These are phyloP conservation scores for Spisula solida DNA, from an alignment of 2,888 invertebrate genomes.

Conservation along the genomic window DNA sequence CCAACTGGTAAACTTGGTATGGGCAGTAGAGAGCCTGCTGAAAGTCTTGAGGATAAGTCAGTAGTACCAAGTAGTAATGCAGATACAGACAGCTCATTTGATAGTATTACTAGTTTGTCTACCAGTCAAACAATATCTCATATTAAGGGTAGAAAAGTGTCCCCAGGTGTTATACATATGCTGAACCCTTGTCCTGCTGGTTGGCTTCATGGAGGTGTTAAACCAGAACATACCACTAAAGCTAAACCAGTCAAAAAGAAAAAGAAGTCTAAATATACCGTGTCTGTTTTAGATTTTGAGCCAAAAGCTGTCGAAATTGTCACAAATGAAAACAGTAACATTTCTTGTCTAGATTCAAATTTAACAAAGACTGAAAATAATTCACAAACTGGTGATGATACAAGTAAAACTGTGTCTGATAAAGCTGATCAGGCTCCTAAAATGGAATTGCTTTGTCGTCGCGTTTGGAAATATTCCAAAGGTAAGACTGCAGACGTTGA, in stretches of 20 bases:
- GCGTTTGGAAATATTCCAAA: slow-evolving; percentile 59
- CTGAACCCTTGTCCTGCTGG: slow-evolving; percentile 62
- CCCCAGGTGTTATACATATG: slow-evolving; percentile 67
- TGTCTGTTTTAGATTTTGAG: slow-evolving; percentile 61
- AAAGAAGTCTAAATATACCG: slow-evolving; percentile 38
- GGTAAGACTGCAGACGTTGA: not conserved
- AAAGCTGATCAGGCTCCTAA: slow-evolving; percentile 26
- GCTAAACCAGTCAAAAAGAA: not conserved
- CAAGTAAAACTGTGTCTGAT: not conserved
- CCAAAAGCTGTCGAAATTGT: slow-evolving; percentile 7
- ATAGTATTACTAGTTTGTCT: not conserved
- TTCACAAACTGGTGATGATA: not conserved
- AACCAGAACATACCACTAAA: slow-evolving; percentile 10
- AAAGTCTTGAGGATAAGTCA: too few species aligned
- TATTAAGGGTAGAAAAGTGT: slow-evolving; percentile 42
- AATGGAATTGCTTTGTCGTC: slow-evolving; percentile 56
- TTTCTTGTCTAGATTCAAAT: slow-evolving; percentile 24
- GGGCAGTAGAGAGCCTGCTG: too few species aligned
- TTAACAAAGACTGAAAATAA: slow-evolving; percentile 2
- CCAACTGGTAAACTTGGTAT: not conserved
- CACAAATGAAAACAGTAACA: not conserved
- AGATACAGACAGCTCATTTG: not conserved
- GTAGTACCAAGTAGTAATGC: not conserved
- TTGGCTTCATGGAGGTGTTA: slow-evolving; percentile 68
- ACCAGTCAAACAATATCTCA: not conserved